Conservation (phyloP, 2,113 vertebrate genomes). For the Jaculus jaculus region DNA sequence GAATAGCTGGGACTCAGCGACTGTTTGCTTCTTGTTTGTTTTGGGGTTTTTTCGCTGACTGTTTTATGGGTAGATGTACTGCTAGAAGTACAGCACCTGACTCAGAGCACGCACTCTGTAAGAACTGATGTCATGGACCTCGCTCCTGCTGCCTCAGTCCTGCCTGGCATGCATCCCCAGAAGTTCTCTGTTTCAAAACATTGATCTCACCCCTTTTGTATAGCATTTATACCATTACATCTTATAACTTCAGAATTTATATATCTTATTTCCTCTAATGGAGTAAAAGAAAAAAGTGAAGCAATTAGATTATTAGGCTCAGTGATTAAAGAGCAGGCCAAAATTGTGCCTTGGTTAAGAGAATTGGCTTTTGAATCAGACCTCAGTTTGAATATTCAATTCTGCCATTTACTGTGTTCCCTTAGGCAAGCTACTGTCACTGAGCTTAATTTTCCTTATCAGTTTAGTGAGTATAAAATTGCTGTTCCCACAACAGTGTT, state of each 20-base stretch:
- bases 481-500: neutral
- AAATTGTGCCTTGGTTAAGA: neutral
- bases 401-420: neutral
- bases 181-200: neutral
- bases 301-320: slow-evolving; percentile 5
- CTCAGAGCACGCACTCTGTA: neutral
- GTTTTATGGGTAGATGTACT: neutral
- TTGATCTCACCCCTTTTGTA: neutral
- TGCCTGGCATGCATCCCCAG: neutral
- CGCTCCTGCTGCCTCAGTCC: slow-evolving; percentile 1
- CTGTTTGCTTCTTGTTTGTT: neutral
- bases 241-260: slow-evolving; percentile 6
- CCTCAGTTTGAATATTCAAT: neutral
- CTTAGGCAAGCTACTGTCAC: slow-evolving; percentile 28
- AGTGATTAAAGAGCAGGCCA: slow-evolving; percentile 30
- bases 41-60: neutral
- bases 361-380: slow-evolving; percentile 47
- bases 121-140: neutral
- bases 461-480: neutral
- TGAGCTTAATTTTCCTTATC: slow-evolving; percentile 31
- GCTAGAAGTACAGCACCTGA: neutral
- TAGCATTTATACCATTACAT: slow-evolving; percentile 2
- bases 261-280: slow-evolving; percentile 20
- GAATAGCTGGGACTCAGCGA: neutral
- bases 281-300: slow-evolving; percentile 17